These are phyloP conservation scores for Python bivittatus DNA, from an alignment of 2,113 vertebrate genomes.

Conservation along the genomic window DNA sequence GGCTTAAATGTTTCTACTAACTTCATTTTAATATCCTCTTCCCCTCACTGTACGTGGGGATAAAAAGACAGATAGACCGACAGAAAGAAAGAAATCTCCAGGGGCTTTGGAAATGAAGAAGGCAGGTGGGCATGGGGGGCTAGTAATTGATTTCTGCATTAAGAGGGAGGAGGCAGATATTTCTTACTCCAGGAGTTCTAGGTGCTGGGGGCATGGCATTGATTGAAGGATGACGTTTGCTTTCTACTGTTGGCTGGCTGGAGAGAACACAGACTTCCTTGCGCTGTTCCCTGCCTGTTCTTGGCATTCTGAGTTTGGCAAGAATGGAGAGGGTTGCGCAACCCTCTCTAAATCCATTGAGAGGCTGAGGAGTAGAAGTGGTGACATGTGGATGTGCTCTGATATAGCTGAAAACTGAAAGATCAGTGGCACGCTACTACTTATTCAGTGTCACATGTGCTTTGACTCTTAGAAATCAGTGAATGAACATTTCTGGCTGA, in stretches of 20 bases:
- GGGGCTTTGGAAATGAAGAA: neutral
- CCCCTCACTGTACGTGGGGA: neutral
- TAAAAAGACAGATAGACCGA: neutral
- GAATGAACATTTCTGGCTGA: neutral
- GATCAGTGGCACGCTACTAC: neutral
- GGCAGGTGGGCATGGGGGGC: neutral
- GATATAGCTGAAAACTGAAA: neutral
- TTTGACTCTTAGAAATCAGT: neutral
- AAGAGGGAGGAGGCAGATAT: neutral
- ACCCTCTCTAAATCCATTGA: neutral
- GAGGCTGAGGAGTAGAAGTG: neutral
- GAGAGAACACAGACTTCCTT: neutral
- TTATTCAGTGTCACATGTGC: neutral
- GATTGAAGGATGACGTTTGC: neutral
- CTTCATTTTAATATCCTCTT: neutral
- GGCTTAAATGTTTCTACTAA: neutral
- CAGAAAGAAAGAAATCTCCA: neutral
- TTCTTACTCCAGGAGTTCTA: neutral
- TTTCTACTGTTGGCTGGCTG: neutral
- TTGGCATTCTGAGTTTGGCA: neutral
- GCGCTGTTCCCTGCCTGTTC: neutral
- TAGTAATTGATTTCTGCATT: neutral
- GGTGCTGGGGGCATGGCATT: neutral
- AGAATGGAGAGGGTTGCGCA: neutral
- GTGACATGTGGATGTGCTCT: neutral